These are phyloP conservation scores for Leptinotarsa texana DNA, from an alignment of 1,140 invertebrate species.

Conservation along the genomic window DNA sequence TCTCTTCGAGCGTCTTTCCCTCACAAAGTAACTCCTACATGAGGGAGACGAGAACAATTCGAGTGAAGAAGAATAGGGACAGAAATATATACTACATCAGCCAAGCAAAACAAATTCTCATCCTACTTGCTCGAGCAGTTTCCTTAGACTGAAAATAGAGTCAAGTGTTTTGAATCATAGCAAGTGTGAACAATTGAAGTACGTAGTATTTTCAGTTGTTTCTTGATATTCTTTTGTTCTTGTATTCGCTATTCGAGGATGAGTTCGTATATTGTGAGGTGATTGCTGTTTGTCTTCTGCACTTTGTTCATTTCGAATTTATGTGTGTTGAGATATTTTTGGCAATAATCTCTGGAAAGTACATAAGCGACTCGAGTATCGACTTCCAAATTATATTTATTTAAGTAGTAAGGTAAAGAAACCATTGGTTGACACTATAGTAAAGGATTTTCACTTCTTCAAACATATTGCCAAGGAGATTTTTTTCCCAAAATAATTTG, in stretches of 20 bases:
- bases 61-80: neutral
- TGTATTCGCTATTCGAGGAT: slow-evolving; percentile 23
- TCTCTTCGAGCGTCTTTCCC: neutral
- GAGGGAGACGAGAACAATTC: slow-evolving; percentile 11
- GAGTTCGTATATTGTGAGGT: slow-evolving; percentile 19
- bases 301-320: slow-evolving; percentile 12
- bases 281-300: slow-evolving; percentile 14
- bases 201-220: slow-evolving; percentile 31
- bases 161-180: slow-evolving; percentile 27
- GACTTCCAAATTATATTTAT: too few relatives aligned
- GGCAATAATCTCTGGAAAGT: neutral
- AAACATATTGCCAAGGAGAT: too few relatives aligned
- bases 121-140: slow-evolving; percentile 27
- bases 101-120: slow-evolving; percentile 25
- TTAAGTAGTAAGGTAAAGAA: too few relatives aligned
- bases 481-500: too few relatives aligned
- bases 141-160: slow-evolving; percentile 26
- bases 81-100: slow-evolving; percentile 2
- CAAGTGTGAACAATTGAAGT: slow-evolving; percentile 32
- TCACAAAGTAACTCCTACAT: neutral
- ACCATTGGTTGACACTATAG: too few relatives aligned
- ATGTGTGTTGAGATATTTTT: slow-evolving; percentile 7
- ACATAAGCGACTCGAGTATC: neutral
- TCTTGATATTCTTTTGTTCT: slow-evolving; percentile 24
- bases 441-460: too few relatives aligned